phyloP scores from a whole-genome alignment of 2,797 vertebrate genomes.

The Eulemur coronatus region DNA sequence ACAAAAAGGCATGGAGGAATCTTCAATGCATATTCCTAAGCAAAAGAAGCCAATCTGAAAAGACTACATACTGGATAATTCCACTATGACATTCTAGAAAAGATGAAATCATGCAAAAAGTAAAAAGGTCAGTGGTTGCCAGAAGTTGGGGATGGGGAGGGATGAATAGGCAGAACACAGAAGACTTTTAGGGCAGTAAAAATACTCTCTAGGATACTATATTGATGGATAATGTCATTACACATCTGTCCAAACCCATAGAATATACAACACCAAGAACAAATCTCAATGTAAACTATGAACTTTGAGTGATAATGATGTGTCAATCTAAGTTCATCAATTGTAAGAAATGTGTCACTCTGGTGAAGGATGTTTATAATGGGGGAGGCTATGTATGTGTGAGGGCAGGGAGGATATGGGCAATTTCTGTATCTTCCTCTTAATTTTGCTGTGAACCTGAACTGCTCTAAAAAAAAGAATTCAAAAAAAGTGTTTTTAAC shows the following conservation, averaged over 20 bases:
- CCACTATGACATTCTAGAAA: not conserved
- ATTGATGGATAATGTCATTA: not conserved
- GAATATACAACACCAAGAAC: not conserved
- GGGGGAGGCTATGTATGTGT: not conserved
- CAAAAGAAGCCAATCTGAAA: not conserved
- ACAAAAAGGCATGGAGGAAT: not conserved
- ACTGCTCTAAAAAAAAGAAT: not conserved
- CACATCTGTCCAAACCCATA: not conserved
- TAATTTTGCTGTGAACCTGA: not conserved
- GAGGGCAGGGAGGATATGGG: not conserved
- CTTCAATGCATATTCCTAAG: not conserved
- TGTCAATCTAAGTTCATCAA: not conserved
- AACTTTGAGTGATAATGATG: not conserved
- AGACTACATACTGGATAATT: not conserved
- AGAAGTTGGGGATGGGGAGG: not conserved
- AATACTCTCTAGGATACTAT: not conserved
- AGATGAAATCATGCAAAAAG: not conserved
- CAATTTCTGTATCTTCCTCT: not conserved
- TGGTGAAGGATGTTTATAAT: not conserved
- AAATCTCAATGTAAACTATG: not conserved
- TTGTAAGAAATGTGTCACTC: not conserved
- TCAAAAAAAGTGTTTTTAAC: not conserved
- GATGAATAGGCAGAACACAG: not conserved
- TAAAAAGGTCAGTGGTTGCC: not conserved
- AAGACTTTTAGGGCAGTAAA: not conserved